Conservation (phyloP, 2,888 invertebrate species). For the Mermis nigrescens region DNA sequence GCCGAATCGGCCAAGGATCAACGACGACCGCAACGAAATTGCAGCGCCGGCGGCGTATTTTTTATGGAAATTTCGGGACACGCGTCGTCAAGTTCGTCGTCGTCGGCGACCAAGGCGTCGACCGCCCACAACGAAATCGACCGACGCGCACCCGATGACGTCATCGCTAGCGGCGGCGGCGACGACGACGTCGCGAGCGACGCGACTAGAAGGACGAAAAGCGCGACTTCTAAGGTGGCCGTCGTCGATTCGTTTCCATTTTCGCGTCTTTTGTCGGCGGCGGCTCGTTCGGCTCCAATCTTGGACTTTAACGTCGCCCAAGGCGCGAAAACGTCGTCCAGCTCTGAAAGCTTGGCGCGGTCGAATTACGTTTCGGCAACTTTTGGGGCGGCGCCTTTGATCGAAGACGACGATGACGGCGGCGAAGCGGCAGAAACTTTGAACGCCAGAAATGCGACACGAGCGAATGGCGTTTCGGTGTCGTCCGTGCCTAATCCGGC, state of each 20-base stretch:
- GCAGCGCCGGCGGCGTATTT: background rate
- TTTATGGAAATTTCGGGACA: background rate
- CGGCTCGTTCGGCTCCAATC: too few species aligned
- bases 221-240: too few species aligned
- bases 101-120: too few species aligned
- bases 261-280: background rate
- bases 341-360: too few species aligned
- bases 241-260: constrained; percentile 7
- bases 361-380: background rate
- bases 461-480: background rate
- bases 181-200: background rate
- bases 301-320: too few species aligned
- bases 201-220: too few species aligned
- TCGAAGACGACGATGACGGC: background rate
- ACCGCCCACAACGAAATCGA: too few species aligned
- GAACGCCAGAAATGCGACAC: background rate
- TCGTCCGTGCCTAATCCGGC: background rate
- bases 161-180: background rate
- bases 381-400: background rate
- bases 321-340: too few species aligned
- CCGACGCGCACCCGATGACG: background rate
- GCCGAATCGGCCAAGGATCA: too few species aligned
- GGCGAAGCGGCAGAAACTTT: background rate
- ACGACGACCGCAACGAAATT: too few species aligned
- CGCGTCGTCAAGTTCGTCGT: too few species aligned